Evolutionary conservation across 2,888 invertebrate genomes (phyloP), one percentile per base, ranked within the genome.

Genomic region (Dichetophora obliterata): DNA sequence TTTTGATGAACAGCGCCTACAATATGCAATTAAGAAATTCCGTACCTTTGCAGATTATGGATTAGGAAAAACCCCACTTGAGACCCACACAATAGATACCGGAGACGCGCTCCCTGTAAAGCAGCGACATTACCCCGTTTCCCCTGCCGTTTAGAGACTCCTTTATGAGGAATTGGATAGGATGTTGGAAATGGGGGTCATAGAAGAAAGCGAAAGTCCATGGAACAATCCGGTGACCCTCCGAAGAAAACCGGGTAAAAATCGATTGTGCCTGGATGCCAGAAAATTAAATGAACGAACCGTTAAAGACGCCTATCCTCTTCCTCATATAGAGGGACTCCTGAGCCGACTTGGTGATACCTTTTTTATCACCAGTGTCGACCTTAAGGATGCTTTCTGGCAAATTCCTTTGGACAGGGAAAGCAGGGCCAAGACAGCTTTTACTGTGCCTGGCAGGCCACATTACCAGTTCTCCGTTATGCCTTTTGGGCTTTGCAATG

Each of bases 161-260:
- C 54, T 81, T 43, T 78, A 77, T n/a, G n/a, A n/a, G n/a, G n/a
- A n/a, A n/a, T n/a, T n/a, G n/a, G n/a, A n/a, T n/a, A n/a, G n/a
- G n/a, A 86, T 87, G 85, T 50, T 87, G 11, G 74, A 61, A 3
- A 65, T 81, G 9, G 83, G 81, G 1, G 81, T 87, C 0, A 81
- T 87, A 4, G 85, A 86, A 63, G 80, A 77, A 9, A 84, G 83
- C 2, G 74, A 78, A 6, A 85, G 77, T 31, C 72, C 77, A 4
- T 77, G 78, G 80, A n/a, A 78, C 27, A 76, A 77, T 19, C 71
- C 75, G 9, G 74, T 79, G 6, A 76, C 66, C 1, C 37, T 79
- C 0, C 65, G 71, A 8, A 54, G 59, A 1, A 78, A 75, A 50
- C 37, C 63, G 0, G 65, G 48, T 0, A 78, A 76, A 14, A 75